Percentiles rank a stretch among this genome's conserved stretches.
Conservation (phyloP, 2,888 invertebrate species). For the Tyria jacobaeae region DNA sequence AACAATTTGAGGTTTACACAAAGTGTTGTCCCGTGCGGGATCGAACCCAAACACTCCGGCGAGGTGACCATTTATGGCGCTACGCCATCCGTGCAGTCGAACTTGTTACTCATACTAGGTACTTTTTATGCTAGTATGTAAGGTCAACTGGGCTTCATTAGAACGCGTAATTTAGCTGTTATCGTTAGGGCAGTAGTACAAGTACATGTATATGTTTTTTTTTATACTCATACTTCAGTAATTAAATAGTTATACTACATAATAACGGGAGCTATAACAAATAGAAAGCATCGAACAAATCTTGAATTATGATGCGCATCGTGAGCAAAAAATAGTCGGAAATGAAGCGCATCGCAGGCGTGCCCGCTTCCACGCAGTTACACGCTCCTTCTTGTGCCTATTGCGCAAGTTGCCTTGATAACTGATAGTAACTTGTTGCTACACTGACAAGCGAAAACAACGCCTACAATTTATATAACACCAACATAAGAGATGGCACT, state of each 20-base stretch:
- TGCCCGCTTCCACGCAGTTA: constrained; percentile 40
- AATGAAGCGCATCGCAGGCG: constrained; percentile 49
- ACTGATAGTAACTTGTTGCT: constrained; percentile 74
- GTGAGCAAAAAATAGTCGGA: constrained; percentile 44
- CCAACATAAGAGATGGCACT: constrained; percentile 44
- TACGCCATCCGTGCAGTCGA: too few species aligned
- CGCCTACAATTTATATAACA: constrained; percentile 73
- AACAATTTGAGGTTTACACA: too few species aligned
- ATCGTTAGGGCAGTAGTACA: too few species aligned
- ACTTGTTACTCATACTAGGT: too few species aligned
- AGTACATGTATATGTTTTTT: neutral
- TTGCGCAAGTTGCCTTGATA: constrained; percentile 72
- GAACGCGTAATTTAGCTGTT: too few species aligned
- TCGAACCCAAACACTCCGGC: too few species aligned
- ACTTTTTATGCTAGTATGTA: too few species aligned
- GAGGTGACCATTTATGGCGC: too few species aligned
- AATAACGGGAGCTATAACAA: neutral
- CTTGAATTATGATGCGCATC: constrained; percentile 16
- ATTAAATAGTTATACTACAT: neutral
- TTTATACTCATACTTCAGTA: neutral
- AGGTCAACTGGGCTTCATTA: too few species aligned
- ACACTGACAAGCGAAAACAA: constrained; percentile 70
- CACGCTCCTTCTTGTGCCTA: constrained; percentile 59
- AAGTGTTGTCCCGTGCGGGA: too few species aligned
- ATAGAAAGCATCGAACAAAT: constrained; percentile 1